Conservation (phyloP, 2,888 invertebrate species). For the Rhabditoides inermis region DNA sequence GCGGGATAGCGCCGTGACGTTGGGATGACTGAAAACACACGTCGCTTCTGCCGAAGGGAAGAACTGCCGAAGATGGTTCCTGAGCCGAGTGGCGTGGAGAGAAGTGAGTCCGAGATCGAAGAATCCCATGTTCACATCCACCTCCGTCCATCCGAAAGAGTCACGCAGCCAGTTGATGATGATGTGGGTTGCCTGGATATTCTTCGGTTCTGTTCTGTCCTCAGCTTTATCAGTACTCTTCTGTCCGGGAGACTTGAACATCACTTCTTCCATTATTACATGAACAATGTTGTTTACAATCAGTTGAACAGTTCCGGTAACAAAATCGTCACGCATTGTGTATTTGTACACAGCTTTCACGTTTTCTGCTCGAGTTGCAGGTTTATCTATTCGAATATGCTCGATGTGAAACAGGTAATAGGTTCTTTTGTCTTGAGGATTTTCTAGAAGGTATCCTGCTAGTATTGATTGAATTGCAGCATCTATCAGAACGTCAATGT, state of each 20-base stretch:
- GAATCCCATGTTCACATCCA: constrained; percentile 27
- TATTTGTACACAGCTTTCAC: constrained; percentile 11
- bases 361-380: constrained; percentile 7
- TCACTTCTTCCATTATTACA: too few species aligned
- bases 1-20: constrained; percentile 15
- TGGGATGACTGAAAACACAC: constrained; percentile 27
- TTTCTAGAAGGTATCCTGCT: constrained; percentile 16
- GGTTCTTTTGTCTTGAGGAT: constrained; percentile 13
- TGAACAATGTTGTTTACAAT: too few species aligned
- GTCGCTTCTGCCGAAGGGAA: constrained; percentile 22
- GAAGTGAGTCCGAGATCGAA: constrained; percentile 29
- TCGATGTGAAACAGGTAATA: constrained; percentile 27
- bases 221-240: too few species aligned
- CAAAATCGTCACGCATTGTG: constrained; percentile 12
- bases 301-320: constrained; percentile 19
- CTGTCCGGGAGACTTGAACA: too few species aligned
- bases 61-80: constrained; percentile 19
- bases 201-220: constrained; percentile 7
- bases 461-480: constrained; percentile 25
- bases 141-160: constrained; percentile 22
- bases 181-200: too few species aligned
- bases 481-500: constrained; percentile 26
- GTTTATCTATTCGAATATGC: constrained; percentile 11
- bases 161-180: constrained; percentile 24
- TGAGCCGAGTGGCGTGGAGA: constrained; percentile 21